Evolutionary conservation across 2,888 invertebrate species (phyloP), one percentile per base, ranked within the genome.

Genomic region (Limnephilus auricula): DNA sequence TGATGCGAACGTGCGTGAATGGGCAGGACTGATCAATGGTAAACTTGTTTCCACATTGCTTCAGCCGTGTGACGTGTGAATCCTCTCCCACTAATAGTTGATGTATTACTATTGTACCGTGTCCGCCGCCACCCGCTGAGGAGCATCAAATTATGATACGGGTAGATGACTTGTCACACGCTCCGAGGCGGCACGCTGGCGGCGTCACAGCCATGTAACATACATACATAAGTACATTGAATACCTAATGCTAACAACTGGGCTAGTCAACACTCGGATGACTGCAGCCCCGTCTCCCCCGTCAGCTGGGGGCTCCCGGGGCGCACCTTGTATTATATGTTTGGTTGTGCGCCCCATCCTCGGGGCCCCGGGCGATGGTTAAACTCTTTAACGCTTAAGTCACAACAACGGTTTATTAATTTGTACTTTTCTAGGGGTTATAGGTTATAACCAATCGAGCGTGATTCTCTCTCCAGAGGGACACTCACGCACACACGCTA

Each of bases 211-310:
- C 65, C n/a, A n/a, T 65, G 65, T 65, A 65, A n/a, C 65, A 65
- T 65, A 65, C 65, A 65, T 65, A 50, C 45, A 45, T 18, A 65
- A 18, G 25, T 65, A 87, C 87, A 88, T 79, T 89, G 89, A 89
- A 90, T 91, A 91, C 93, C 93, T 90, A 92, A 93, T 93, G 91
- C 91, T 32, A 87, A 34, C 78, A 88, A 87, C 78, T 95, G 95
- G 95, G 95, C 96, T 96, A 96, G 96, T 96, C 96, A 96, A 96
- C 95, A 80, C 32, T 90, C 65, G 86, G 84, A 83, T 78, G 86
- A 78, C 89, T 90, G 86, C 45, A 50, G 92, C 65, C 65, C 65
- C 65, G 65, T n/a, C 25, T 9, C 9, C n/a, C n/a, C n/a, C n/a
- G n/a, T n/a, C 65, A n/a, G 37, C 78, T 79, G 45, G 45, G 45